A percentile compares a stretch with the other conserved stretches of the same genome.
Conservation (phyloP, 2,888 invertebrate species). For the Pseudolycoriella hygida region DNA sequence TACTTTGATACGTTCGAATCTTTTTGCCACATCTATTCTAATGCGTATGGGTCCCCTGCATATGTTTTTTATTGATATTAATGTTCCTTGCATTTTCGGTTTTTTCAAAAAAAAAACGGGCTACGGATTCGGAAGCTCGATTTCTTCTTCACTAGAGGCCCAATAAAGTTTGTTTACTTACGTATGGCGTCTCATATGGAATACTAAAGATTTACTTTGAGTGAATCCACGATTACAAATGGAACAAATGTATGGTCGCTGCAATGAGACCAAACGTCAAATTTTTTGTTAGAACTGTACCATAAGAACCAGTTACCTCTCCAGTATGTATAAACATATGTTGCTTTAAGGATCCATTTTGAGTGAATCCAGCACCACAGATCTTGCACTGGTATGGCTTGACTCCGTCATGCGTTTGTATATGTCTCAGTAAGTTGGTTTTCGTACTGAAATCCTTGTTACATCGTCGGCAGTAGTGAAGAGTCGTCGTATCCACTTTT, state of each 20-base stretch:
- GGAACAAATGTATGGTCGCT: slow-evolving; percentile 19
- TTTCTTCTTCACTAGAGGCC: neutral
- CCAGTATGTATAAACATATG: slow-evolving; percentile 22
- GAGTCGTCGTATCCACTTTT: neutral
- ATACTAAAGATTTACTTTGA: slow-evolving; percentile 20
- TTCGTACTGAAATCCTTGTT: slow-evolving; percentile 22
- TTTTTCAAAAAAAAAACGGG: too few relatives aligned
- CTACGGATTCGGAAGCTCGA: too few relatives aligned
- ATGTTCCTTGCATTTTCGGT: too few relatives aligned
- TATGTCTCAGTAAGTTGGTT: slow-evolving; percentile 22
- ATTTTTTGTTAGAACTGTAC: too few relatives aligned
- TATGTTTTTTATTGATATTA: too few relatives aligned
- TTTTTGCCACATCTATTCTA: too few relatives aligned
- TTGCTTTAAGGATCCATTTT: slow-evolving; percentile 21
- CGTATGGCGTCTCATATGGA: slow-evolving; percentile 21
- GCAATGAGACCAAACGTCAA: too few relatives aligned
- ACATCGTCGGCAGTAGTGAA: slow-evolving; percentile 16
- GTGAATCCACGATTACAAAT: slow-evolving; percentile 20
- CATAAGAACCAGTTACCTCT: slow-evolving; percentile 8
- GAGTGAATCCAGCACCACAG: slow-evolving; percentile 20
- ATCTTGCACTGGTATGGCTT: slow-evolving; percentile 18
- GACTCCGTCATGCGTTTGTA: slow-evolving; percentile 19
- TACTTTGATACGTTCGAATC: too few relatives aligned
- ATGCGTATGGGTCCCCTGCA: too few relatives aligned
- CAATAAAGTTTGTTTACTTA: slow-evolving; percentile 6